A percentile compares a stretch with the other conserved stretches of the same genome.
phyloP scores from a whole-genome alignment of 2,113 vertebrate genomes.

The Caracal caracal region DNA sequence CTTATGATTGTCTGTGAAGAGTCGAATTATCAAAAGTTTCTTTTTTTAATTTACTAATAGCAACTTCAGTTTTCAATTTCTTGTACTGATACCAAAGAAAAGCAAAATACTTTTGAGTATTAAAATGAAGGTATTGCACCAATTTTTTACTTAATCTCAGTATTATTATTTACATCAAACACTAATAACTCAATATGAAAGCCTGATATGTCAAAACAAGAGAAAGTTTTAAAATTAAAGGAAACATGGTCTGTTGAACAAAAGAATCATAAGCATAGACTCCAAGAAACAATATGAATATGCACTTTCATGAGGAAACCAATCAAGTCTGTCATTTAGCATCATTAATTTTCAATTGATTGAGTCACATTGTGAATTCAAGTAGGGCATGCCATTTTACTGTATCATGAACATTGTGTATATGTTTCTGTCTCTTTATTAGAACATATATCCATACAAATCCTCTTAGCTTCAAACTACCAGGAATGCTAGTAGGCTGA shows the following conservation, averaged over 20 bases:
- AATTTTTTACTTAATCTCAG: background rate
- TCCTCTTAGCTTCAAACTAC: background rate
- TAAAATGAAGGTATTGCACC: background rate
- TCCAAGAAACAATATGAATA: background rate
- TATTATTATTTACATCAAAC: background rate
- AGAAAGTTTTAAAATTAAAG: background rate
- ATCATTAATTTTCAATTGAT: background rate
- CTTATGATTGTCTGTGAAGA: background rate
- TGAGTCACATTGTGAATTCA: background rate
- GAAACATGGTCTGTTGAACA: background rate
- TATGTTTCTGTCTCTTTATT: background rate
- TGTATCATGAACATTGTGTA: background rate
- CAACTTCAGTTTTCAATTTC: background rate
- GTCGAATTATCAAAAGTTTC: background rate
- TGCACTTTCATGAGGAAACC: background rate
- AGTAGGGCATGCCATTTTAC: background rate
- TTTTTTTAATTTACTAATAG: background rate
- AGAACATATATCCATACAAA: background rate
- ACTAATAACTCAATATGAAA: background rate
- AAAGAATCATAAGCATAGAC: background rate
- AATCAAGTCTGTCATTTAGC: background rate
- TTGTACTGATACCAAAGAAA: background rate
- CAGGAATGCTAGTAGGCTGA: background rate
- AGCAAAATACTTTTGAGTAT: background rate
- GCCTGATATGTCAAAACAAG: background rate